phyloP scores from a whole-genome alignment of 1,140 invertebrate species.

The Hycleus cichorii region DNA sequence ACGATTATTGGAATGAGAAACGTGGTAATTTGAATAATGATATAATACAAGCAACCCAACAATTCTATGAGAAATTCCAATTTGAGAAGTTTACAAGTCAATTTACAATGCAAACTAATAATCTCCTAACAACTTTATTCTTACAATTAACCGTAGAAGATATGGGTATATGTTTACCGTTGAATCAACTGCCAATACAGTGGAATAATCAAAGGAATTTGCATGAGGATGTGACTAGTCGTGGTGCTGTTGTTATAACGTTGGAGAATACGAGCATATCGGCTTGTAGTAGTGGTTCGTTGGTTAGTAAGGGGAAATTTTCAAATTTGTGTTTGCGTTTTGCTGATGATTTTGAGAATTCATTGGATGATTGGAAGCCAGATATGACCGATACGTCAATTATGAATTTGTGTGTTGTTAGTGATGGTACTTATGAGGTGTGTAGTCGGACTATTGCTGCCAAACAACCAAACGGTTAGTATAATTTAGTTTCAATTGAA shows the following conservation, averaged over 20 bases:
- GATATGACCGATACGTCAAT: slow-evolving; percentile 71
- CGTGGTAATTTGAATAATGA: slow-evolving; percentile 80
- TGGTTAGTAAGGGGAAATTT: slow-evolving; percentile 72
- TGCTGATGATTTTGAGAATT: slow-evolving; percentile 94
- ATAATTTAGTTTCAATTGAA: not conserved
- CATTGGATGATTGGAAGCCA: slow-evolving; percentile 95
- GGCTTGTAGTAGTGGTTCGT: slow-evolving; percentile 74
- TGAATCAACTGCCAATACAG: slow-evolving; percentile 69
- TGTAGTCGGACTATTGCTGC: slow-evolving; percentile 84
- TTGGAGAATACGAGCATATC: slow-evolving; percentile 92
- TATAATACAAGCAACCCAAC: slow-evolving; percentile 74
- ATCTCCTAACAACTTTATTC: slow-evolving; percentile 74
- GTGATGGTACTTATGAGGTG: slow-evolving; percentile 96
- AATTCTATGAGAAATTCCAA: slow-evolving; percentile 67
- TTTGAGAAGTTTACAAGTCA: slow-evolving; percentile 70
- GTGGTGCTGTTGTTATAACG: slow-evolving; percentile 88
- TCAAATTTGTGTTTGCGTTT: slow-evolving; percentile 86
- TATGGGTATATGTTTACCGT: slow-evolving; percentile 91
- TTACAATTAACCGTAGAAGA: slow-evolving; percentile 92
- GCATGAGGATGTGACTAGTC: slow-evolving; percentile 62
- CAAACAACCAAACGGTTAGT: slow-evolving; percentile 57
- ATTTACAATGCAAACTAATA: slow-evolving; percentile 55
- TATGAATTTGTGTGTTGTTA: slow-evolving; percentile 94
- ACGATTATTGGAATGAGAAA: slow-evolving; percentile 98
- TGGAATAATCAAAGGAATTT: slow-evolving; percentile 55